These are phyloP conservation scores for Tachysurus vachellii DNA, from an alignment of 2,113 vertebrate species.

Conservation along the genomic window DNA sequence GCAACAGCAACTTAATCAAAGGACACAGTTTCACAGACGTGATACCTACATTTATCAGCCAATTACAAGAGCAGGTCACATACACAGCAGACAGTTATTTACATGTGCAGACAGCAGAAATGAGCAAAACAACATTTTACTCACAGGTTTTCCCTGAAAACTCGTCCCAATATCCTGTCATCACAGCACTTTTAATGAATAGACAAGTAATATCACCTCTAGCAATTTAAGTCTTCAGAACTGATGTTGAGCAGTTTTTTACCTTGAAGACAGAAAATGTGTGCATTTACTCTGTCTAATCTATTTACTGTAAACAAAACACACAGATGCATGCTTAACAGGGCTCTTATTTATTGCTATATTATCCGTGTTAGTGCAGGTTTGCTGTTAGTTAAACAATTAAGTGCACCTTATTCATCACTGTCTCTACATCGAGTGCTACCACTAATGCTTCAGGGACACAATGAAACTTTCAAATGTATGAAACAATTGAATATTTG, in stretches of 20 bases:
- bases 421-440: not conserved
- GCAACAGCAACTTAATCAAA: not conserved
- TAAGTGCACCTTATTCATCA: not conserved
- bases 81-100: not conserved
- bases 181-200: not conserved
- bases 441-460: not conserved
- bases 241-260: not conserved
- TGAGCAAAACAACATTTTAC: not conserved
- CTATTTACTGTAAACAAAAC: not conserved
- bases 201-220: not conserved
- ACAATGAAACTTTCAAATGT: not conserved
- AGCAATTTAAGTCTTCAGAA: not conserved
- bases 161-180: not conserved
- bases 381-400: not conserved
- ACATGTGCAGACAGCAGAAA: not conserved
- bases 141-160: not conserved
- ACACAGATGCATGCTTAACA: not conserved
- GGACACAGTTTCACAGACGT: conserved; percentile 24
- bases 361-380: not conserved
- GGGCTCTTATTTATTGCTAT: not conserved
- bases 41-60: conserved; percentile 10
- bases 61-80: not conserved
- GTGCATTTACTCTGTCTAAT: not conserved
- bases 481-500: no score
- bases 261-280: not conserved